A percentile compares a stretch with the other conserved stretches of the same genome.
Evolutionary conservation across 2,113 vertebrate species (phyloP).

Genomic region (Hemicordylus capensis): DNA sequence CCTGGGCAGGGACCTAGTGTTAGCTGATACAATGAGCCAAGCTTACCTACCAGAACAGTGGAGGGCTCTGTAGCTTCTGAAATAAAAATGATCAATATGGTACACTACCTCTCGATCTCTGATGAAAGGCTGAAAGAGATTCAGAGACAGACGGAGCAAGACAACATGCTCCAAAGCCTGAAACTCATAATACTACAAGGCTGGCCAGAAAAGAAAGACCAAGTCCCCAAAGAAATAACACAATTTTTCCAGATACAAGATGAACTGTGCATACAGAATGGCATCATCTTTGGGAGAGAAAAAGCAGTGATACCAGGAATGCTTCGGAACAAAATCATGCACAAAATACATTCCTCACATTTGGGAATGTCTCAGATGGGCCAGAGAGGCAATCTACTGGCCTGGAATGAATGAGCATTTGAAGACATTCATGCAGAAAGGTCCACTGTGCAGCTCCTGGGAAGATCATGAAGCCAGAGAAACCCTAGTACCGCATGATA

Average conservation of each 20-base stretch:
- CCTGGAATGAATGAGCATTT: not conserved
- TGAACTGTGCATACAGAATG: not conserved
- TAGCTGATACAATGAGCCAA: too few relatives aligned
- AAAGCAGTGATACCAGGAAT: not conserved
- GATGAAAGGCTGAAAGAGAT: not conserved
- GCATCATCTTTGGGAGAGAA: not conserved
- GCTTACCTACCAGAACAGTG: too few relatives aligned
- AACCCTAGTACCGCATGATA: not conserved
- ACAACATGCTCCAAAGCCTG: not conserved
- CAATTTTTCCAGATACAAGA: not conserved
- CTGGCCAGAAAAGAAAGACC: not conserved
- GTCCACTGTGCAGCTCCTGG: not conserved
- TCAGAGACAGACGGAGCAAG: not conserved
- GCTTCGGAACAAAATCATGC: not conserved
- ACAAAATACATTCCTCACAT: not conserved
- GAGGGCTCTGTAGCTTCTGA: too few relatives aligned
- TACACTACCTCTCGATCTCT: not conserved
- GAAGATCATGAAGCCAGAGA: too few relatives aligned
- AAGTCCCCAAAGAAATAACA: not conserved
- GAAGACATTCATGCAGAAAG: not conserved
- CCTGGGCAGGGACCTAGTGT: too few relatives aligned
- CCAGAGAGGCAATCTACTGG: too few relatives aligned
- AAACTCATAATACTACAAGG: not conserved
- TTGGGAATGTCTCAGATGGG: too few relatives aligned
- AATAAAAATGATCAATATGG: too few relatives aligned